These are phyloP conservation scores for Lasioglossum villosulum DNA, from an alignment of 2,888 invertebrate genomes.

Conservation along the genomic window DNA sequence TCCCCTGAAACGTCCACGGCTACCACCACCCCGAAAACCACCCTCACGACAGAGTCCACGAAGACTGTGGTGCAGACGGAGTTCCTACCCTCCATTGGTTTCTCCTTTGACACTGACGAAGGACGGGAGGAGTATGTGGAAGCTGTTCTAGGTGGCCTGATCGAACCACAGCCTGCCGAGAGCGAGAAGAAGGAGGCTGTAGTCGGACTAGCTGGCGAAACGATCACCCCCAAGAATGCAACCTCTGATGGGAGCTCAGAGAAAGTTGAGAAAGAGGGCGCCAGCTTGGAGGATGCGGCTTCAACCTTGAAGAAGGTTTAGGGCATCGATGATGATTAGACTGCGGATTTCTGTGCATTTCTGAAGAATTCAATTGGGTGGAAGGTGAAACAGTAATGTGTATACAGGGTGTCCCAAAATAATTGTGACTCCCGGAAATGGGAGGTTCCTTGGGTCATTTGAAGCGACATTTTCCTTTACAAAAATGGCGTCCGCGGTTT, in stretches of 20 bases:
- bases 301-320: background rate
- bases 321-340: background rate
- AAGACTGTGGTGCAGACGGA: slow-evolving; percentile 78
- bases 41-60: slow-evolving; percentile 19
- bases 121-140: slow-evolving; percentile 81
- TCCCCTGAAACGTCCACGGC: background rate
- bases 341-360: background rate
- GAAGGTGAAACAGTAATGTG: too few relatives aligned
- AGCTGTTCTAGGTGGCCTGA: slow-evolving; percentile 79
- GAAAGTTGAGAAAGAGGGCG: background rate
- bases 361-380: too few relatives aligned
- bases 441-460: too few relatives aligned
- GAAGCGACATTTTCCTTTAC: too few relatives aligned
- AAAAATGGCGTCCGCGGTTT: too few relatives aligned
- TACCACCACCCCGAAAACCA: background rate
- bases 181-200: slow-evolving; percentile 34
- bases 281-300: background rate
- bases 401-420: too few relatives aligned
- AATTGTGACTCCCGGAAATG: too few relatives aligned
- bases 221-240: slow-evolving; percentile 19
- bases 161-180: slow-evolving; percentile 59
- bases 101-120: slow-evolving; percentile 79
- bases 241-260: background rate
- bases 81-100: slow-evolving; percentile 82
- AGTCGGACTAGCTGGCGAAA: background rate